Conservation (phyloP, 2,888 invertebrate species). For the Epiperipatus broadwayi region DNA sequence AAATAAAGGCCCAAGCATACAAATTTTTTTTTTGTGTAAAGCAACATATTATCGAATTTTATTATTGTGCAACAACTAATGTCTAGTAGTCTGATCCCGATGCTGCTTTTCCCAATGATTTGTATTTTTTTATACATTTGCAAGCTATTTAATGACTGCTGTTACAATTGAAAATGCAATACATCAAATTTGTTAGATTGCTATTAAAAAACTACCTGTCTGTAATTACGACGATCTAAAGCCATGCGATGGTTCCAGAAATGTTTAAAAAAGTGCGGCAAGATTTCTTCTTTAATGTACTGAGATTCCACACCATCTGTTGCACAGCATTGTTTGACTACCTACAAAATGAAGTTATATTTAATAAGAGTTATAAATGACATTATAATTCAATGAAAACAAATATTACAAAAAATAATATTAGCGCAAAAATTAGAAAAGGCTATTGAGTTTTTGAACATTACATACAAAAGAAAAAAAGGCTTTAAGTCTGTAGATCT, state of each 20-base stretch:
- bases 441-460: background rate
- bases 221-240: slow-evolving; percentile 85
- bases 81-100: no score
- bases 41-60: no score
- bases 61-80: no score
- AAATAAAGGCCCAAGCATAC: no score
- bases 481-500: background rate
- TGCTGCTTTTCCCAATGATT: background rate
- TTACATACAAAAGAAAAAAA: background rate
- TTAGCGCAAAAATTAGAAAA: slow-evolving; percentile 5
- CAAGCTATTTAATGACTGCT: background rate
- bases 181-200: background rate
- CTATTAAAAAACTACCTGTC: slow-evolving; percentile 42
- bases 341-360: no score
- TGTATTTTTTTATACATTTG: background rate
- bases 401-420: background rate
- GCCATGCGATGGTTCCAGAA: slow-evolving; percentile 99
- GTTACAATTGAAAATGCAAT: background rate
- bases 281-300: slow-evolving; percentile 96
- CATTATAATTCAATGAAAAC: slow-evolving; percentile 8
- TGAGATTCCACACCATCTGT: slow-evolving; percentile 99
- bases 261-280: slow-evolving; percentile 95
- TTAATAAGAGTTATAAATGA: no score
- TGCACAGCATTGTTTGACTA: slow-evolving; percentile 98
- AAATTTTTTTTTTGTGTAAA: no score